Conservation (phyloP, 2,888 invertebrate genomes). For the Hydrotaea cyrtoneurina region DNA sequence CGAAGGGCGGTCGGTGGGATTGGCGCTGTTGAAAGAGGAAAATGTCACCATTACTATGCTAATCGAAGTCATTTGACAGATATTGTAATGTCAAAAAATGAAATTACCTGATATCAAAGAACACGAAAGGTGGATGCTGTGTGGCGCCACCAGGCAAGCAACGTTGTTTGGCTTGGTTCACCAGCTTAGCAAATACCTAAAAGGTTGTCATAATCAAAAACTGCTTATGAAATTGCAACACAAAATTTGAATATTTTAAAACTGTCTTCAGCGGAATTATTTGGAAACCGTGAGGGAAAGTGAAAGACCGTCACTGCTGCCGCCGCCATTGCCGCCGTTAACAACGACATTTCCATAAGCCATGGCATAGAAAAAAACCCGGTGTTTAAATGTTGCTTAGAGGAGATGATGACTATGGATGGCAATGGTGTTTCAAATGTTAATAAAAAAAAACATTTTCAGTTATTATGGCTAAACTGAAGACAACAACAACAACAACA, state of each 20-base stretch:
- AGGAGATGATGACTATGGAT: conserved; percentile 45
- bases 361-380: background rate
- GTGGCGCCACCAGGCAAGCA: background rate
- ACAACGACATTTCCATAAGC: conserved; percentile 8
- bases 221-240: conserved; percentile 66
- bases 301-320: background rate
- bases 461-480: conserved; percentile 45
- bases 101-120: conserved; percentile 68
- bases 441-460: conserved; percentile 58
- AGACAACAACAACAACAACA: background rate
- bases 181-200: conserved; percentile 10
- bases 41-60: conserved; percentile 73
- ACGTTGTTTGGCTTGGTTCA: no score
- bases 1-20: background rate
- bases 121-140: conserved; percentile 28
- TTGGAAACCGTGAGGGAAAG: conserved; percentile 43
- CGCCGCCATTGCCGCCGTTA: background rate
- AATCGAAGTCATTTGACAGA: conserved; percentile 74
- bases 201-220: conserved; percentile 67
- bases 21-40: conserved; percentile 46
- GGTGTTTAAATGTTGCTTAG: conserved; percentile 42
- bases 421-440: conserved; percentile 52
- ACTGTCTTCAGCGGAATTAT: conserved; percentile 20
- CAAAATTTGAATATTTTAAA: conserved; percentile 67
- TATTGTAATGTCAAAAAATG: conserved; percentile 69